Evolutionary conservation across 2,113 vertebrate genomes (phyloP).

Genomic region (Chaenocephalus aceratus): DNA sequence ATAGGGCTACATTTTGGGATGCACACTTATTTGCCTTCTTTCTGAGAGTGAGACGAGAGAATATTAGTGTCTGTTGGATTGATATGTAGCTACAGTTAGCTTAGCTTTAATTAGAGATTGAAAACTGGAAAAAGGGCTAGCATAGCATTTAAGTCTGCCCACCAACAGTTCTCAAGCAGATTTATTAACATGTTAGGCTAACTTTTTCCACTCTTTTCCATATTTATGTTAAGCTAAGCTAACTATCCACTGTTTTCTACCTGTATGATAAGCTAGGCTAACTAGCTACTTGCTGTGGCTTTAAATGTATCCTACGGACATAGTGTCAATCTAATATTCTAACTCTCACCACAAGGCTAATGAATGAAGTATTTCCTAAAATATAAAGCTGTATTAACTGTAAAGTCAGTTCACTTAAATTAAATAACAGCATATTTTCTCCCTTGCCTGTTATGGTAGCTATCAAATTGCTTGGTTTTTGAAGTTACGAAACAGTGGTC

Average conservation of each 20-base stretch:
- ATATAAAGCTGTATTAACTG: not conserved
- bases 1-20: slow-evolving; percentile 27
- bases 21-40: slow-evolving; percentile 1
- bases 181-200: not conserved
- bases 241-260: too few relatives aligned
- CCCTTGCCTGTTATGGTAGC: not conserved
- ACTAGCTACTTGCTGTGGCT: not conserved
- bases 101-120: not conserved
- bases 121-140: not conserved
- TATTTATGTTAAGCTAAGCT: too few relatives aligned
- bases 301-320: not conserved
- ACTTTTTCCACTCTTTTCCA: too few relatives aligned
- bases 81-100: not conserved
- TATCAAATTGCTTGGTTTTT: not conserved
- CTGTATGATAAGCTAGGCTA: not conserved
- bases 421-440: not conserved
- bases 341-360: not conserved
- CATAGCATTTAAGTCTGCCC: not conserved
- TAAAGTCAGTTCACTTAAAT: slow-evolving; percentile 9
- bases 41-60: not conserved
- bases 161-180: not conserved
- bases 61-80: not conserved
- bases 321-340: not conserved
- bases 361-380: slow-evolving; percentile 9
- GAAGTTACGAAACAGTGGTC: not conserved